Evolutionary conservation across 2,797 vertebrate genomes (phyloP), one percentile per base, ranked within the genome.

Genomic region (Cynodonichthys magdalenae): DNA sequence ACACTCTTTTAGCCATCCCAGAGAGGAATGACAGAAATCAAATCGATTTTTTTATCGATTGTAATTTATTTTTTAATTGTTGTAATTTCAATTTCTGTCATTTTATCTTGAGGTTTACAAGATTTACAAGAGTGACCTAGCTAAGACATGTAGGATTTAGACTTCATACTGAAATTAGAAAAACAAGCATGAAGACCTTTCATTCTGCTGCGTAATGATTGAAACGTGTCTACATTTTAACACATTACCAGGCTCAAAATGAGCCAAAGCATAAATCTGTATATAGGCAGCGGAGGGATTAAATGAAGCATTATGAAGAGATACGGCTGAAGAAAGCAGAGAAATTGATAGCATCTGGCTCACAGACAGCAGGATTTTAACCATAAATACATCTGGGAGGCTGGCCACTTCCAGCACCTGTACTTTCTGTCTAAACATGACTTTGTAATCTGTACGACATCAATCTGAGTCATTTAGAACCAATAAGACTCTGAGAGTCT

Each of bases 211-310:
- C 71, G 75, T 69, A 66, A 67, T 69, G 63, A 80, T 1, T 42
- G 58, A 69, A 34, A 68, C 66, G 34, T 3, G 20, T 71, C 73
- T 81, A 80, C 76, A 68, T 73, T 73, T 80, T 78, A 64, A 81
- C 44, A 20, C 65, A 65, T 78, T 54, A 77, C 77, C 84, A 53
- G 71, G 69, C 66, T 70, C 41, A 4, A 46, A 59, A 53, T 5
- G 6, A 66, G 79, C 69, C 83, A 59, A 24, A 51, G 61, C 69
- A 83, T 89, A 84, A 76, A 86, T 85, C 77, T 82, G 66, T 55
- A 63, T 31, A 59, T 24, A 44, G 3, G 69, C 74, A 75, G 65
- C 53, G 63, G 52, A 70, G 51, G 78, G 66, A 80, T 87, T 82
- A 63, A 86, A 81, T 56, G 71, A 78, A 62, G 20, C 68, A 79